Evolutionary conservation across 2,797 vertebrate genomes (phyloP), one percentile per base, ranked within the genome.

Genomic region (Acridotheres tristis): DNA sequence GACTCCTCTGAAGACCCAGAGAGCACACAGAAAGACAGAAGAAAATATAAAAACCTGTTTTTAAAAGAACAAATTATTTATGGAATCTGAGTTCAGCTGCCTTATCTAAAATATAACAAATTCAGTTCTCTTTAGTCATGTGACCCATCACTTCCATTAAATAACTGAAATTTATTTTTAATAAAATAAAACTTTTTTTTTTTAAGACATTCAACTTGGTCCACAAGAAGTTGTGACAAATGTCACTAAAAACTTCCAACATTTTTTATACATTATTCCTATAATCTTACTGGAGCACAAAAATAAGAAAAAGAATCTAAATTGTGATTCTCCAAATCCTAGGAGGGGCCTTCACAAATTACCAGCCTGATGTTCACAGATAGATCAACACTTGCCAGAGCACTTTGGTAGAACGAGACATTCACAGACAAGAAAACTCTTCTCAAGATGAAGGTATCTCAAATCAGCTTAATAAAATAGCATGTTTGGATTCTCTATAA

Each of bases 401-500:
- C n/a, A 66, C 34, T 91, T 82, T 48, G 63, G 80, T 91, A 75
- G 72, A 95, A 78, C 0, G 0, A 94, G 53, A 75, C 2, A 0
- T 42, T 18, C 0, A 0, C 50, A 92, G 89, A 79, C 69, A 82
- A 82, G 67, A 23, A 79, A 78, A 86, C 71, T 74, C 83, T 74
- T 90, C 89, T 86, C 85, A 90, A 53, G 63, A 96, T 72, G 81
- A 95, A 94, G 81, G 54, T 75, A 82, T 36, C 79, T 96, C 85
- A 90, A 82, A 89, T 80, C 69, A 83, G n/a, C 75, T 91, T 88
- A 92, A 93, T 90, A 86, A 93, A 89, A 89, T 47, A 94, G 81
- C 58, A 73, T 86, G 89, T 93, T 97, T 95, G 82, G 83, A 90
- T 92, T 93, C 71, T 78, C 83, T 85, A 83, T 76, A 96, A 95